Conservation (phyloP, 2,888 invertebrate genomes). For the Horisme vitalbata region DNA sequence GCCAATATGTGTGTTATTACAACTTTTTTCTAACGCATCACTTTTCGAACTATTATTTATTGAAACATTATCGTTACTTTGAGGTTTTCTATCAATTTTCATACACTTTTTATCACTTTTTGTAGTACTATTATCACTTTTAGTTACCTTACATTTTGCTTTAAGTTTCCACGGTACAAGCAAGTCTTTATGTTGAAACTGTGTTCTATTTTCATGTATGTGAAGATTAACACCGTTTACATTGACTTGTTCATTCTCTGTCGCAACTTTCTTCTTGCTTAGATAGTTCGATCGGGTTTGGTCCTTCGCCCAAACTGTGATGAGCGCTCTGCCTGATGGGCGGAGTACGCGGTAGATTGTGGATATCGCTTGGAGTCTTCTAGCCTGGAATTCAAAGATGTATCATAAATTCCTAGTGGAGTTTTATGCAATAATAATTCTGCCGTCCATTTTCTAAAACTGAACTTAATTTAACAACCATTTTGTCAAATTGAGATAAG, state of each 20-base stretch:
- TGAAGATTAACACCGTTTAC: conserved; percentile 80
- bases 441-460: no score
- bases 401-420: background rate
- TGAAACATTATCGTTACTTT: conserved; percentile 27
- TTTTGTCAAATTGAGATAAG: no score
- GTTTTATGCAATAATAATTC: no score
- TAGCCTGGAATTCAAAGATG: conserved; percentile 72
- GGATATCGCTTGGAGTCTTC: conserved; percentile 88
- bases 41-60: no score
- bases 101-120: conserved; percentile 4
- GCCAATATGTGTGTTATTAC: background rate
- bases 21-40: background rate
- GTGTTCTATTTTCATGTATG: conserved; percentile 94
- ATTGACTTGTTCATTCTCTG: conserved; percentile 39
- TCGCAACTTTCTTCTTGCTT: conserved; percentile 46
- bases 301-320: conserved; percentile 98
- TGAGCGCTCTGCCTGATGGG: conserved; percentile 89
- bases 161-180: conserved; percentile 97
- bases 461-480: no score
- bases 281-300: conserved; percentile 85
- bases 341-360: conserved; percentile 90
- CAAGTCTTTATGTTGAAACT: conserved; percentile 94
- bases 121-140: background rate
- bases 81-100: background rate
- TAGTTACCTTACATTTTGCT: conserved; percentile 29